A percentile compares a stretch with the other conserved stretches of the same genome.
Evolutionary conservation across 2,888 invertebrate genomes (phyloP).

Genomic region (Nomada fabriciana): DNA sequence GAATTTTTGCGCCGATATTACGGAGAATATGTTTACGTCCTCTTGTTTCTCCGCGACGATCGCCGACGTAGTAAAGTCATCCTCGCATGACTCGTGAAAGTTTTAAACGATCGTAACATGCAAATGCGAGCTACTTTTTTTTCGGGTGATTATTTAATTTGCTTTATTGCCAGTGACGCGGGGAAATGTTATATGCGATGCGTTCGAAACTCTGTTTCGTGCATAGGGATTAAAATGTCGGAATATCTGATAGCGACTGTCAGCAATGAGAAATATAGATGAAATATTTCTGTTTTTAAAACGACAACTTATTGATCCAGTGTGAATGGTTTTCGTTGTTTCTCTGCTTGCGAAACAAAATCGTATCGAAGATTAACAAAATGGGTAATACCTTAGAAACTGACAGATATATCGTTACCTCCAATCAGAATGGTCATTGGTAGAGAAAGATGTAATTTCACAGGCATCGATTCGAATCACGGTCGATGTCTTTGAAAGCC

Average conservation of each 20-base stretch:
- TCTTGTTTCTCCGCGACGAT: neutral
- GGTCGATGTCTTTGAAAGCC: slow-evolving; percentile 42
- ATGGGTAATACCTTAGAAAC: too few species aligned
- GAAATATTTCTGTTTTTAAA: too few species aligned
- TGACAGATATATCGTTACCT: too few species aligned
- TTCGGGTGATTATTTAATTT: too few species aligned
- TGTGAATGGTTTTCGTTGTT: too few species aligned
- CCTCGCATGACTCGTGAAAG: neutral
- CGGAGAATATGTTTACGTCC: neutral
- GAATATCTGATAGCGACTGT: too few species aligned
- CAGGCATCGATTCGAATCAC: slow-evolving; percentile 48
- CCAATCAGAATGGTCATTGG: slow-evolving; percentile 46
- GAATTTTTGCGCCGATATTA: neutral
- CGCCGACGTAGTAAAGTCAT: neutral
- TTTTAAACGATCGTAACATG: neutral
- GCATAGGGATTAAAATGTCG: too few species aligned
- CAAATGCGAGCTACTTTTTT: neutral
- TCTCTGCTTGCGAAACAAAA: too few species aligned
- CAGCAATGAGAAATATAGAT: too few species aligned
- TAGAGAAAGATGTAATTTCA: slow-evolving; percentile 44
- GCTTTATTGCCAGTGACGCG: too few species aligned
- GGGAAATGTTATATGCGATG: neutral
- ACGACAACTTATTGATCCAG: too few species aligned
- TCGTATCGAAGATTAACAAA: too few species aligned
- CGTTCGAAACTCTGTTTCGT: neutral